Conservation (phyloP, 2,888 invertebrate species). For the Sarcophaga rosellei region DNA sequence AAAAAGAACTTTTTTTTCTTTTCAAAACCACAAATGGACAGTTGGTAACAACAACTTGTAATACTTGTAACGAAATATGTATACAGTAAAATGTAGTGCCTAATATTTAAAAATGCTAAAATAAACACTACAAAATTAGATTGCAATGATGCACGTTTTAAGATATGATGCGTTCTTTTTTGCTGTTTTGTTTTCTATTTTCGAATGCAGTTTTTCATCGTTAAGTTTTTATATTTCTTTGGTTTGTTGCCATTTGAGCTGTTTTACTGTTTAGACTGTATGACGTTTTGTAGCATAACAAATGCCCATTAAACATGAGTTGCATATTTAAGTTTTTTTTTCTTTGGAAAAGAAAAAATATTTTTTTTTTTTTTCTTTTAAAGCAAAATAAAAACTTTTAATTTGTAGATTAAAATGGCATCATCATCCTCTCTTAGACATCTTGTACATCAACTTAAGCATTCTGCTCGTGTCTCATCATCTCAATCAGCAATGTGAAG, state of each 20-base stretch:
- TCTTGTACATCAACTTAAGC: background rate
- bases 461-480: background rate
- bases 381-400: conserved; percentile 40
- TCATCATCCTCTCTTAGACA: conserved; percentile 27
- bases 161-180: conserved; percentile 66
- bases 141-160: conserved; percentile 71
- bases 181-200: conserved; percentile 23
- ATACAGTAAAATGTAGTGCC: conserved; percentile 21
- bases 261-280: conserved; percentile 45
- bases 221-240: conserved; percentile 56
- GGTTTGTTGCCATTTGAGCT: conserved; percentile 32
- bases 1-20: background rate
- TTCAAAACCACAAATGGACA: conserved; percentile 15
- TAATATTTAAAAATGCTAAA: conserved; percentile 65
- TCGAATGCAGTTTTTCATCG: conserved; percentile 36
- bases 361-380: background rate
- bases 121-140: conserved; percentile 70
- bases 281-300: conserved; percentile 62
- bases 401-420: conserved; percentile 55
- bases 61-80: conserved; percentile 1
- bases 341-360: too few relatives aligned
- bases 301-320: conserved; percentile 65
- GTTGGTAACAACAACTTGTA: conserved; percentile 29
- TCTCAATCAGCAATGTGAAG: background rate
- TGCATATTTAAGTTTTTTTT: conserved; percentile 55